Base-by-base conservation (phyloP, 2,888 invertebrate species). In the Melolontha melolontha region DNA sequence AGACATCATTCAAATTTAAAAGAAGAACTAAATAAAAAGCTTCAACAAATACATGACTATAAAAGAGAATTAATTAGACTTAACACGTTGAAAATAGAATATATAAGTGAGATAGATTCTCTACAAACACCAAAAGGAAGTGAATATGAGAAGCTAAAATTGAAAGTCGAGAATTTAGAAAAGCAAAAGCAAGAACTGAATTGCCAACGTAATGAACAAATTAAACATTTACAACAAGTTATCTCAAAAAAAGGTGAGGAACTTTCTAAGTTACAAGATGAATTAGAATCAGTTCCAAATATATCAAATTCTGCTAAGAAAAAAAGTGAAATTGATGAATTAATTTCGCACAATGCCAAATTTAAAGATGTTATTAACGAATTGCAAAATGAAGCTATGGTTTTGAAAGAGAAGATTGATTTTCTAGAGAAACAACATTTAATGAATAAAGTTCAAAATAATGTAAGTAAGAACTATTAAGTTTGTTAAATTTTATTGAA, bases 11-110 rank as follows among this genome's bases (percentile, higher is more conserved):
- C 29, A 17, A 10, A 34, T 34, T 14, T 44, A 17, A 6, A 72
- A 66, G 70, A 57, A 16, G 74, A 77, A 41, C 47, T 76, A 12
- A 79, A 80, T 39, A 41, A 49, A 5, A 64, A 71, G 39, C 77
- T 77, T 49, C 81, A 81, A 68, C 69, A 73, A 49, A 70, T 77
- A 55, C 70, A 80, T 67, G 75, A 79, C 17, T 69, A 67, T 44
- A 76, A 75, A 51, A 70, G 76, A 40, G 74, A 79, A 68, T 40
- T 78, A 12, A 71, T 75, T 62, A 49, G 74, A 34, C 57, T 71
- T 1, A 71, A 71, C 59, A 70, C 74, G 11, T 59, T 79, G 27
- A 74, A 79, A 57, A 59, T 50, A 34, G 79, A 80, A 27, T 74
- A 73, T 59, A 7, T 68, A 7, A 69, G 67, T 34, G 75, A 75